Percentiles rank a stretch among this genome's conserved stretches.
phyloP scores from a whole-genome alignment of 1,140 invertebrate species.

The Pissodes strobi region DNA sequence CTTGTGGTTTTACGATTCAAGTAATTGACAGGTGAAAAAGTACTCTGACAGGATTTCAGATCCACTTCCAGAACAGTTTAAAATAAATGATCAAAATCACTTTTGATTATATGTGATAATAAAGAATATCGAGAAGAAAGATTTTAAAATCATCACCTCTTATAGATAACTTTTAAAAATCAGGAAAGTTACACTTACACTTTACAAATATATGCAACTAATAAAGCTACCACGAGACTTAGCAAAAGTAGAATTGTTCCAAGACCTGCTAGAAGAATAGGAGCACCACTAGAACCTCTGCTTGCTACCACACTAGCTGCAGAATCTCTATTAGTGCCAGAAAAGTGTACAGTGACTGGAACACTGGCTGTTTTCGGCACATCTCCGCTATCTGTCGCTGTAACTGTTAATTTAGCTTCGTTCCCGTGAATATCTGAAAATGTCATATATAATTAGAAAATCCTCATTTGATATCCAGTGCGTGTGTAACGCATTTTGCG shows the following conservation, averaged over 20 bases:
- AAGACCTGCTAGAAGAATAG: constrained; percentile 70
- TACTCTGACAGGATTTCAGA: too few relatives aligned
- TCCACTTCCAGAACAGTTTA: not conserved
- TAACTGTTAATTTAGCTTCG: constrained; percentile 56
- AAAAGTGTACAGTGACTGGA: constrained; percentile 75
- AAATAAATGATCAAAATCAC: not conserved
- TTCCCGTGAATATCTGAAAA: constrained; percentile 16
- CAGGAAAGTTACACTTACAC: constrained; percentile 70
- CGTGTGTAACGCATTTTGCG: constrained; percentile 18
- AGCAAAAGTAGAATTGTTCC: constrained; percentile 73
- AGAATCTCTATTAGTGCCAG: constrained; percentile 55
- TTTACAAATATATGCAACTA: constrained; percentile 77
- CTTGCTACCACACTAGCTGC: constrained; percentile 52
- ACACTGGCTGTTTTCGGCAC: constrained; percentile 75
- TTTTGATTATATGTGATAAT: too few relatives aligned
- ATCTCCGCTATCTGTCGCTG: constrained; percentile 78
- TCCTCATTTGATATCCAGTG: not conserved
- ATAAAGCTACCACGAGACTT: constrained; percentile 71
- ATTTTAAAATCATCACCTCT: too few relatives aligned
- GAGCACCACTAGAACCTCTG: constrained; percentile 58
- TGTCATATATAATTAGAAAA: not conserved
- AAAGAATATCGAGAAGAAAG: too few relatives aligned
- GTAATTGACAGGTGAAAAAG: too few relatives aligned
- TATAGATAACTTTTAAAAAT: too few relatives aligned
- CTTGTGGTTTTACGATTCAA: too few relatives aligned